phyloP scores from a whole-genome alignment of 2,797 vertebrate species.

The Helarctos malayanus region DNA sequence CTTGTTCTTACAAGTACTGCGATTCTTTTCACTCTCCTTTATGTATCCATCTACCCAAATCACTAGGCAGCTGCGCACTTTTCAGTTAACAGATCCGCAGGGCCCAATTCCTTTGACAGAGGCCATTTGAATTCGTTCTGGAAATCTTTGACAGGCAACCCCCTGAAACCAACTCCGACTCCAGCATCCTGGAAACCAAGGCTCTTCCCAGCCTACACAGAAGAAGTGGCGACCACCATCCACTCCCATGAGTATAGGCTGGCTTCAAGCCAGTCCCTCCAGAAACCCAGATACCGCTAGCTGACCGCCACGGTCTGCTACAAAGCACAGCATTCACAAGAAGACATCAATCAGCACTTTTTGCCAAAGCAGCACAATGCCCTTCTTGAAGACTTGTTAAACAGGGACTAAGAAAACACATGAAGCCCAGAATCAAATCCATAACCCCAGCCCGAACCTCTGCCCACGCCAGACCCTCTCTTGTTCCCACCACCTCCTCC shows the following conservation, averaged over 20 bases:
- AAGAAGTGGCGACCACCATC: constrained; percentile 71
- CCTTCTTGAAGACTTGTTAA: constrained; percentile 85
- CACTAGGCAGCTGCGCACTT: constrained; percentile 25
- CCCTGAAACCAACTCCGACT: constrained; percentile 71
- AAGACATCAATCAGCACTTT: constrained; percentile 86
- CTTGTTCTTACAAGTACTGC: constrained; percentile 59
- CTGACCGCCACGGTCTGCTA: constrained; percentile 77
- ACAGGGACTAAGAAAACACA: constrained; percentile 79
- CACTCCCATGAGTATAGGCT: constrained; percentile 70
- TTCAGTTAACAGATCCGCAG: constrained; percentile 74
- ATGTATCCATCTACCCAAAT: constrained; percentile 72
- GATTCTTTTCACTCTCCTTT: constrained; percentile 63
- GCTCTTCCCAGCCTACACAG: constrained; percentile 62
- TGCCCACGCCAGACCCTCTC: constrained; percentile 17
- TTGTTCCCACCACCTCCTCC: constrained; percentile 57
- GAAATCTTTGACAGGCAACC: constrained; percentile 74
- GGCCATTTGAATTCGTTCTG: constrained; percentile 77
- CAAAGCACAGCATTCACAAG: constrained; percentile 86
- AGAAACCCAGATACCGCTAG: constrained; percentile 85
- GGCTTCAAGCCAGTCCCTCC: constrained; percentile 83
- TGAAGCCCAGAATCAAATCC: constrained; percentile 81
- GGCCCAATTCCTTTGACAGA: constrained; percentile 75
- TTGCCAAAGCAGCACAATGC: constrained; percentile 86
- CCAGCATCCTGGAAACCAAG: constrained; percentile 85
- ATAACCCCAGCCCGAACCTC: constrained; percentile 67